These are phyloP conservation scores for Manis crassicaudata DNA, from an alignment of 2,797 vertebrate genomes.

Conservation along the genomic window DNA sequence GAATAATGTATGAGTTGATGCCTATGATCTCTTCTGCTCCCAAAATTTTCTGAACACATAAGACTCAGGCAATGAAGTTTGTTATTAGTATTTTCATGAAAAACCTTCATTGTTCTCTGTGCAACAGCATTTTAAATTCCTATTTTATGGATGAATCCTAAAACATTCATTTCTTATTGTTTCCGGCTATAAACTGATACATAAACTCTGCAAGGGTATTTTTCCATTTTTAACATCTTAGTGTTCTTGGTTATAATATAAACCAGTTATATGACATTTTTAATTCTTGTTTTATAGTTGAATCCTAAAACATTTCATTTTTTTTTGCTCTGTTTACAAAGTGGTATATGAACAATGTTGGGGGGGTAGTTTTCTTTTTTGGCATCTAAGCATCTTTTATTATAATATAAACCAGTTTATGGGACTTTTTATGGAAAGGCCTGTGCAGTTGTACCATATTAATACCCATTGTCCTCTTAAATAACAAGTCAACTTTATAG, in stretches of 20 bases:
- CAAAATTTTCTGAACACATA: neutral
- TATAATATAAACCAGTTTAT: neutral
- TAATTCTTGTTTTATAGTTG: slow-evolving; percentile 30
- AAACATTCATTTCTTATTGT: neutral
- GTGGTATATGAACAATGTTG: neutral
- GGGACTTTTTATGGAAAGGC: neutral
- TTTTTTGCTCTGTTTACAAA: slow-evolving; percentile 29
- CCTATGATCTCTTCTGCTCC: neutral
- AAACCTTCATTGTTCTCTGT: neutral
- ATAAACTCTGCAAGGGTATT: neutral
- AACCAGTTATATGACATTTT: slow-evolving; percentile 33
- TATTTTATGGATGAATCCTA: neutral
- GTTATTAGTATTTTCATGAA: neutral
- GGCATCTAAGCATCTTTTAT: neutral
- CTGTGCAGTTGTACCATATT: neutral
- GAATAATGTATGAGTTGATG: neutral
- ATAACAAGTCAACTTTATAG: slow-evolving; percentile 30
- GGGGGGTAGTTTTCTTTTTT: neutral
- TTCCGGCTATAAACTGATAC: neutral
- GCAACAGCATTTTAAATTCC: neutral
- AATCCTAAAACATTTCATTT: slow-evolving; percentile 23
- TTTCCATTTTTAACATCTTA: neutral
- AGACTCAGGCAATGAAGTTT: neutral
- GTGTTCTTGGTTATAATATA: slow-evolving; percentile 30
- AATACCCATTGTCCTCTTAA: neutral